phyloP scores from a whole-genome alignment of 2,113 vertebrate genomes.

The Lagopus leucura region DNA sequence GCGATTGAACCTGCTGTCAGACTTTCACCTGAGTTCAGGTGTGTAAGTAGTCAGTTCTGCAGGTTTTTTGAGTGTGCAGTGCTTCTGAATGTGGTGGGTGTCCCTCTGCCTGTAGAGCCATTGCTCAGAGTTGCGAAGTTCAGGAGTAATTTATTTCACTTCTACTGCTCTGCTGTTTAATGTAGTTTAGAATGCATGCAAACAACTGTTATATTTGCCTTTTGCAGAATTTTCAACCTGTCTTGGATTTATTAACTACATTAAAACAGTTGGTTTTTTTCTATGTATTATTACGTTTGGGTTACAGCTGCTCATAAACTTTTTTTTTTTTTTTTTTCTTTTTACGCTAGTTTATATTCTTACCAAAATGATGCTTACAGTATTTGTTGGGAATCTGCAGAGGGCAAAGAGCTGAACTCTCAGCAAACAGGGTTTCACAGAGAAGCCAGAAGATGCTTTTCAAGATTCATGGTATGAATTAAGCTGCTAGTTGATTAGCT shows the following conservation, averaged over 20 bases:
- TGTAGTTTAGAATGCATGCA: background rate
- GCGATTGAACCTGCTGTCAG: background rate
- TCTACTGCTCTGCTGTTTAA: background rate
- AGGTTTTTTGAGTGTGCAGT: background rate
- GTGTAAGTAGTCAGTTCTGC: background rate
- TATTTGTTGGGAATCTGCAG: background rate
- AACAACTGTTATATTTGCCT: background rate
- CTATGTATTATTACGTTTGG: background rate
- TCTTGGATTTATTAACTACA: background rate
- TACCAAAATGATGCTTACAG: background rate
- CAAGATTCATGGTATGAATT: slow-evolving; percentile 53
- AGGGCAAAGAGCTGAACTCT: slow-evolving; percentile 20
- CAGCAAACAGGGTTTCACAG: background rate
- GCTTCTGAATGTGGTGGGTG: background rate
- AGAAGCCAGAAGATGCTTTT: slow-evolving; percentile 24
- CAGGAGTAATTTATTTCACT: background rate
- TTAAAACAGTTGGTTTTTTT: accelerated
- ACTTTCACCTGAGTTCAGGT: background rate
- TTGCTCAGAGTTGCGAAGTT: background rate
- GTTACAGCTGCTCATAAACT: background rate
- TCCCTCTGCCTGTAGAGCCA: background rate
- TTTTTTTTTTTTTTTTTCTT: background rate
- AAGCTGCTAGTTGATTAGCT: slow-evolving; percentile 28
- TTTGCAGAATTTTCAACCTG: background rate
- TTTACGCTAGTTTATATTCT: background rate